Evolutionary conservation across 2,888 invertebrate genomes (phyloP), one percentile per base, ranked within the genome.

Genomic region (Hesperia comma): DNA sequence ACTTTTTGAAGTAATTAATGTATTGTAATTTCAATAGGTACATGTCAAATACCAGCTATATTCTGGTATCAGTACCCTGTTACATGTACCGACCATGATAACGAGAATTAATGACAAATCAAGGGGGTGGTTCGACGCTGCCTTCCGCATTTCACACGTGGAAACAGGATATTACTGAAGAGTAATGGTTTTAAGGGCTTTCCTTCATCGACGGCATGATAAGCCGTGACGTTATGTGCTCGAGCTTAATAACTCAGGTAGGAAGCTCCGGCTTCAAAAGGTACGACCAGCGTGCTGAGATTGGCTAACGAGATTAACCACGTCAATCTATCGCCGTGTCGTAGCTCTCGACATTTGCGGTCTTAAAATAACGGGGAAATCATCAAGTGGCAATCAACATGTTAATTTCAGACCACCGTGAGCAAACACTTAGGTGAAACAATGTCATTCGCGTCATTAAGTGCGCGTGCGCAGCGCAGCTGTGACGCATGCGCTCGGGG

Each of bases 401-500:
- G 80, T 82, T 85, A 84, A 83, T 82, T 79, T 73, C 71, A 74
- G 89, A 88, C 88, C 88, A 89, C 90, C 88, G 77, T 75, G 71
- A 67, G 75, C 78, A 75, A 72, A 74, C 72, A 73, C 75, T 75
- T 58, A 49, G 56, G 33, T 63, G 61, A 69, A 79, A 87, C 86
- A 87, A 88, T 85, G 78, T 75, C 71, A 73, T 71, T 70, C 71
- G 74, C 75, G 75, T 81, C 80, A 88, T 86, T 85, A 84, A 87
- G 87, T 82, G 85, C 89, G 86, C 88, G 90, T 89, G 90, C 84
- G 77, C 57, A 63, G 58, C 76, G 80, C 90, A 90, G 89, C 89
- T 90, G 90, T 81, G 79, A 54, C 66, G 66, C 66, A 54, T 66
- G 66, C 66, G 66, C 66, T 51, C 53, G 58, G 51, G 58, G 75